These are phyloP conservation scores for Diglossa cyanea DNA, from an alignment of 2,797 vertebrate genomes.

Conservation along the genomic window DNA sequence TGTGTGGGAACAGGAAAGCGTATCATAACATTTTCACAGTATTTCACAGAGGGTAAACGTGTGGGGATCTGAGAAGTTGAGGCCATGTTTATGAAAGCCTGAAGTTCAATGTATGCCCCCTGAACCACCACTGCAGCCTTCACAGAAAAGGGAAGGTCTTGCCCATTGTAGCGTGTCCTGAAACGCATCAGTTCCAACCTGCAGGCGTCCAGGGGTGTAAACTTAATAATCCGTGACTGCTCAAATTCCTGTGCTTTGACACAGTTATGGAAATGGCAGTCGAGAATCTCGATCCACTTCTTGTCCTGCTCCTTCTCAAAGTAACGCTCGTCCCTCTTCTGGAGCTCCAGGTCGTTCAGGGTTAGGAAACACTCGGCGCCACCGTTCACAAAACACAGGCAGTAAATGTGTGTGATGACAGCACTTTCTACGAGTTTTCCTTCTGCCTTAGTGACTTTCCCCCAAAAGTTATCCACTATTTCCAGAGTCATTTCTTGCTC, in stretches of 20 bases:
- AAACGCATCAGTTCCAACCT: conserved; percentile 93
- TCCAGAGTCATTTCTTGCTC: conserved; percentile 92
- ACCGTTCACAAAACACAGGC: conserved; percentile 89
- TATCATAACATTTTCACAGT: conserved; percentile 89
- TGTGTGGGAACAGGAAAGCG: conserved; percentile 89
- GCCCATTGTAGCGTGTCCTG: conserved; percentile 75
- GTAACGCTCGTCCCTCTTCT: conserved; percentile 80
- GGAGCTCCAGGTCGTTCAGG: conserved; percentile 87
- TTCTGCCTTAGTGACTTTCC: conserved; percentile 82
- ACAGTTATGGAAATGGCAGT: conserved; percentile 86
- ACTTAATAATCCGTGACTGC: conserved; percentile 84
- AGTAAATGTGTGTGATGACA: conserved; percentile 86
- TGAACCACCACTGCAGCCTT: conserved; percentile 90
- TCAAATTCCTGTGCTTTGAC: conserved; percentile 84
- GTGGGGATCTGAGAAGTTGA: conserved; percentile 57
- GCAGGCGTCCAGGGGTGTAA: conserved; percentile 86
- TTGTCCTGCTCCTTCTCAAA: conserved; percentile 80
- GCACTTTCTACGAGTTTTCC: conserved; percentile 81
- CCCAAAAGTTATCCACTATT: conserved; percentile 91
- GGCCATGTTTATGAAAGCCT: conserved; percentile 90
- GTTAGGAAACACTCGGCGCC: conserved; percentile 88
- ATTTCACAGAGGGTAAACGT: conserved; percentile 60
- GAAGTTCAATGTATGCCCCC: conserved; percentile 92
- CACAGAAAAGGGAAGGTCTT: conserved; percentile 87
- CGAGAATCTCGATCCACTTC: conserved; percentile 86